Evolutionary conservation across 2,113 vertebrate genomes (phyloP).

Genomic region (Bettongia penicillata): DNA sequence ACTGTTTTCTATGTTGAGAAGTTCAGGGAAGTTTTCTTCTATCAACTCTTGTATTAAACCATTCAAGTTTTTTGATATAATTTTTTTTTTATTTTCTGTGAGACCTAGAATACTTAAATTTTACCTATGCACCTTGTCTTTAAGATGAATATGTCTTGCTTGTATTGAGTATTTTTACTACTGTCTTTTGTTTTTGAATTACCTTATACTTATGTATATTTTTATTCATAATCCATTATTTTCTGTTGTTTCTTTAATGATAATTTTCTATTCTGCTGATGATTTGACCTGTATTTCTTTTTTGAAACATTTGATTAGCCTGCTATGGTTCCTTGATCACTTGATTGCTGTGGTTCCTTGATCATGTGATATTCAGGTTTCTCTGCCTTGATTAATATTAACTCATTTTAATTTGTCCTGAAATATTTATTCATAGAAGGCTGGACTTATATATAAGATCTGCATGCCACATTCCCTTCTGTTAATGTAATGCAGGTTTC

Average conservation of each 20-base stretch:
- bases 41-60: neutral
- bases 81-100: neutral
- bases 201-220: neutral
- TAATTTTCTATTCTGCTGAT: neutral
- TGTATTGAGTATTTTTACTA: neutral
- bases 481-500: neutral
- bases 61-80: neutral
- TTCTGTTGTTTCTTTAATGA: neutral
- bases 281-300: neutral
- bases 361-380: neutral
- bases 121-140: neutral
- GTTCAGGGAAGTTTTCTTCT: neutral
- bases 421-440: neutral
- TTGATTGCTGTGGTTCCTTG: neutral
- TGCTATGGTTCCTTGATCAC: neutral
- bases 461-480: neutral
- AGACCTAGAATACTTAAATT: neutral
- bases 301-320: neutral
- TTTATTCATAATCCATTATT: neutral
- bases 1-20: neutral
- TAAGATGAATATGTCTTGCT: neutral
- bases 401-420: neutral
- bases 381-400: neutral
- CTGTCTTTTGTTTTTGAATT: neutral
- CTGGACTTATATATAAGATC: neutral